Conservation (phyloP, 2,797 vertebrate species). For the Allobates femoralis region DNA sequence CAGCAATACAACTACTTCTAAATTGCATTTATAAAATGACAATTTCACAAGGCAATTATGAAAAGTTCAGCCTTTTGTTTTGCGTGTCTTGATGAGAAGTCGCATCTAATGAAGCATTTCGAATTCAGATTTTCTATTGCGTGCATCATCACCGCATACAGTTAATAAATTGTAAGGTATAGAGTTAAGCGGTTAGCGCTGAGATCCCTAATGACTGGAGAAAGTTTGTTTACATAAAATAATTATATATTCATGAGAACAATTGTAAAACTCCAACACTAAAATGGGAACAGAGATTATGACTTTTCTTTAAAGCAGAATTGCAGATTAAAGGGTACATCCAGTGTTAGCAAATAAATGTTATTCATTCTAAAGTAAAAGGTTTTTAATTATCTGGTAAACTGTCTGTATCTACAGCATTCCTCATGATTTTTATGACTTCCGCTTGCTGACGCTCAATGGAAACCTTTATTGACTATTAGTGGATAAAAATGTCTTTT, state of each 20-base stretch:
- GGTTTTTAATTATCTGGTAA: too few relatives aligned
- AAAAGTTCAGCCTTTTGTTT: conserved; percentile 62
- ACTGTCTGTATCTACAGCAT: too few relatives aligned
- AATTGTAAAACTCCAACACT: not conserved
- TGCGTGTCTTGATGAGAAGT: conserved; percentile 51
- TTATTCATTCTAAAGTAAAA: too few relatives aligned
- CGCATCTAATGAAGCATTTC: conserved; percentile 64
- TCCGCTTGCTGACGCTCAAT: too few relatives aligned
- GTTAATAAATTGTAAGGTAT: conserved; percentile 42
- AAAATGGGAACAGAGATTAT: not conserved
- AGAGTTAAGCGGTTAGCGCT: conserved; percentile 27
- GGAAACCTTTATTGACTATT: too few relatives aligned
- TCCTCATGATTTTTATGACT: too few relatives aligned
- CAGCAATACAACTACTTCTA: conserved; percentile 60
- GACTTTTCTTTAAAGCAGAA: not conserved
- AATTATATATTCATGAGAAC: not conserved
- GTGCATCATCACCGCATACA: conserved; percentile 36
- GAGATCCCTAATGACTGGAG: conserved; percentile 22
- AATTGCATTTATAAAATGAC: conserved; percentile 61
- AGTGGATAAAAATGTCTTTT: too few relatives aligned
- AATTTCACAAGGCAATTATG: conserved; percentile 61
- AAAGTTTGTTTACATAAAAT: conserved; percentile 26
- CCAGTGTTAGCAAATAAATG: not conserved
- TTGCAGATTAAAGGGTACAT: not conserved
- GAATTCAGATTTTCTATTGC: conserved; percentile 47